Percentiles rank a stretch among this genome's conserved stretches.
Conservation (phyloP, 2,888 invertebrate species). For the Lepidochitona cinerea region DNA sequence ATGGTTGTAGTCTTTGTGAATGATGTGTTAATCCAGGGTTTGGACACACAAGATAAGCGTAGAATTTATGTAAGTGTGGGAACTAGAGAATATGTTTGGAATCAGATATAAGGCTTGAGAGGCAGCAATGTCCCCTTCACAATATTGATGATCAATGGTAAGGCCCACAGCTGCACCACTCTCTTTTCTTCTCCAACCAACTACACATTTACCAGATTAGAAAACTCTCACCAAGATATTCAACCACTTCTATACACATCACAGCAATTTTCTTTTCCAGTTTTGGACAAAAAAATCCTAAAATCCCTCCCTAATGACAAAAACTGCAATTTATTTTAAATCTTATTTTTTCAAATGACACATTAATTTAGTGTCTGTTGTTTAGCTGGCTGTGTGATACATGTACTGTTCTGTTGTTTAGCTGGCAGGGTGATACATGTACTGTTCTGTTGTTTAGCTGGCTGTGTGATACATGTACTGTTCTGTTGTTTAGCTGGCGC, state of each 20-base stretch:
- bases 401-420: no score
- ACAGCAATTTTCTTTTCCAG: neutral
- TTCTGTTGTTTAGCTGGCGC: no score
- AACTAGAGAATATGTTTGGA: neutral
- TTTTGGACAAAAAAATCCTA: no score
- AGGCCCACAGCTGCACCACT: neutral
- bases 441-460: no score
- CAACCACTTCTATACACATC: neutral
- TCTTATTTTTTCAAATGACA: no score
- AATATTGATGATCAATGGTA: neutral
- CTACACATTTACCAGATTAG: neutral
- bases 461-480: no score
- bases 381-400: no score
- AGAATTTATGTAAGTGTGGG: conserved; percentile 7
- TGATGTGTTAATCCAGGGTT: neutral
- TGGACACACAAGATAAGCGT: neutral
- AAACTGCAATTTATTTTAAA: no score
- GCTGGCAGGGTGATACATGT: no score
- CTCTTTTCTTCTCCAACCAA: neutral
- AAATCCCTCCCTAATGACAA: no score
- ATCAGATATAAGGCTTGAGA: neutral
- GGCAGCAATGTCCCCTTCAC: neutral
- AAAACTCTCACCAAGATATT: neutral
- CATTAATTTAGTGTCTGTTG: no score
- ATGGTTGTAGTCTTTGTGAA: neutral